Base-by-base conservation (phyloP, 2,113 vertebrate species). In the Platysteira castanea region DNA sequence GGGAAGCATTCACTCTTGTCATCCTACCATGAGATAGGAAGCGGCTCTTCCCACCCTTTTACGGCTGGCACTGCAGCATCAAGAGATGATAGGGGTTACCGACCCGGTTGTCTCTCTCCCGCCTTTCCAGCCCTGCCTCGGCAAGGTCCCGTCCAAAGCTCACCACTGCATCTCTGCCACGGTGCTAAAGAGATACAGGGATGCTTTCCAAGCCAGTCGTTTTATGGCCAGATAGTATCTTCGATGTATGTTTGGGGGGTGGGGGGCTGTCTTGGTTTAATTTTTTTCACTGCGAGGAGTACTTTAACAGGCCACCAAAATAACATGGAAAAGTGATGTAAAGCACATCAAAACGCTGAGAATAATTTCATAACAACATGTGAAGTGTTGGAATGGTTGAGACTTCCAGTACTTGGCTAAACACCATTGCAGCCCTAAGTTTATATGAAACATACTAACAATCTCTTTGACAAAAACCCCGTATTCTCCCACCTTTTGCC, bases 81-180 rank as follows among this genome's bases (percentile, higher is more conserved):
- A 4, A 20, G 64, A 44, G 7, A 49, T 13, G 20, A 61, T 10
- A 9, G 2, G 24, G 24, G 41, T 54, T 35, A 30, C 7, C 24
- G 2, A 64, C 20, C 20, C 2, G 1, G 9, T 6, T 35, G 37
- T 9, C 47, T 21, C 42, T 16, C 37, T 14, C 5, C 26, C 2
- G 2, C 53, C 49, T 31, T 28, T 19, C 42, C 80, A 31, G 54
- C 16, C 59, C 13, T 4, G 14, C 8, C 27, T 27, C 46, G 7
- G 16, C 41, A 15, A 24, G 24, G n/a, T 69, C 41, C 68, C 68
- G 15, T 16, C 27, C 37, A 7, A 53, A 46, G 47, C 6, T 9
- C 60, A 14, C 5, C 41, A 0, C n/a, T 30, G 44, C 50, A 1
- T 24, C 27, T 21, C 54, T 47, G 28, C n/a, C 46, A 1, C 2